Evolutionary conservation across 2,888 invertebrate genomes (phyloP), one percentile per base, ranked within the genome.

Genomic region (Suillia variegata): DNA sequence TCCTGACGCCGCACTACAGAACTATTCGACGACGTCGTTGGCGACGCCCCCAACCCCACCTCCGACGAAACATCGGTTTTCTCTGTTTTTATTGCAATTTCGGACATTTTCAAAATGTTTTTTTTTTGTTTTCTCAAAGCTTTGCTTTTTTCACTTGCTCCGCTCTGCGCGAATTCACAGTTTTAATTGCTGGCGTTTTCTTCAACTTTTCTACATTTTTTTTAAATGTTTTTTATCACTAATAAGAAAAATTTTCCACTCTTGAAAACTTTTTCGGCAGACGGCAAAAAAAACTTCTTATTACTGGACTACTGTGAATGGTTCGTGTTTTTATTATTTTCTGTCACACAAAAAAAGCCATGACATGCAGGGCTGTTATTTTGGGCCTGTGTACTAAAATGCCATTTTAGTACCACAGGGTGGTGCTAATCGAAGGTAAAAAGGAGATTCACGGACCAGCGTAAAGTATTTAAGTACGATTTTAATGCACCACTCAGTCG

Each of bases 251-350:
- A 15, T 33, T 52, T 4, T 12, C 5, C 15, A 12, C 12, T 61
- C 33, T 59, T 26, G 59, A 51, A 49, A 17, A 51, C 26, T 51
- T 56, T 34, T 51, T 50, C 20, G 42, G 20, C 58, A 58, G 53
- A 58, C 58, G 53, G 48, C 48, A 58, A 58, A 50, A 34, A 26
- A 57, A 42, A 58, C 26, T 26, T 26, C 10, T 26, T 10, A n/a
- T n/a, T n/a, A n/a, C n/a, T n/a, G n/a, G n/a, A n/a, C n/a, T n/a
- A 10, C 26, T 26, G 26, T 26, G 10, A 26, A 26, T 26, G 52
- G 49, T 58, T 54, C 58, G 42, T 59, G 61, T 63, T 63, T 63
- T 63, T 61, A 63, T 61, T 63, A 63, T 63, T 59, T 63, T 53
- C 47, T 53, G 61, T 63, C 61, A 58, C n/a, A n/a, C n/a, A n/a